A percentile compares a stretch with the other conserved stretches of the same genome.
These are phyloP conservation scores for Novumbra hubbsi DNA, from an alignment of 2,797 vertebrate species.

Conservation along the genomic window DNA sequence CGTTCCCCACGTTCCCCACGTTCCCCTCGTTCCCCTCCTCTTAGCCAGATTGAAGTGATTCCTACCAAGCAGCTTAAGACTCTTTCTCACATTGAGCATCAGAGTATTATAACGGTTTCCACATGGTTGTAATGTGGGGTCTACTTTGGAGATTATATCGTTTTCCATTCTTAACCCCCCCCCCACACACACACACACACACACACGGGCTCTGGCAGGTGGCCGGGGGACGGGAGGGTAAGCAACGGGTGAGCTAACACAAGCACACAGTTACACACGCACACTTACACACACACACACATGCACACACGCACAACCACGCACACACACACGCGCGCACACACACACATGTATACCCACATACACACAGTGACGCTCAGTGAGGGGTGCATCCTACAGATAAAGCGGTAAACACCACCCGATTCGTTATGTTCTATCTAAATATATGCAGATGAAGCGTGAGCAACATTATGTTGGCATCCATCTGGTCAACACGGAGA, in stretches of 20 bases:
- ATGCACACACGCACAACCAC: slow-evolving; percentile 1
- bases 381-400: slow-evolving; percentile 16
- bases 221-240: too few species aligned
- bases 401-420: slow-evolving; percentile 33
- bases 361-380: background rate
- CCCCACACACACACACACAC: slow-evolving; percentile 1
- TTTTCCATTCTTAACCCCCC: background rate
- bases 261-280: background rate
- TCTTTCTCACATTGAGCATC: slow-evolving; percentile 14
- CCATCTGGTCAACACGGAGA: slow-evolving; percentile 34
- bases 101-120: slow-evolving; percentile 9
- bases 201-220: background rate
- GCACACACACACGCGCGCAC: slow-evolving; percentile 4
- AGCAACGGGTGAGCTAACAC: too few species aligned
- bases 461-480: slow-evolving; percentile 44
- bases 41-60: slow-evolving; percentile 33
- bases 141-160: slow-evolving; percentile 23
- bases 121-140: slow-evolving; percentile 19
- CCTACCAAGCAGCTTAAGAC: slow-evolving; percentile 11
- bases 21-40: background rate
- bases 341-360: slow-evolving; percentile 3
- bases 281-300: background rate
- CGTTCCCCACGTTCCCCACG: too few species aligned
- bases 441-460: background rate
- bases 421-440: background rate